Conservation (phyloP, 2,113 vertebrate genomes). For the Rana temporaria region DNA sequence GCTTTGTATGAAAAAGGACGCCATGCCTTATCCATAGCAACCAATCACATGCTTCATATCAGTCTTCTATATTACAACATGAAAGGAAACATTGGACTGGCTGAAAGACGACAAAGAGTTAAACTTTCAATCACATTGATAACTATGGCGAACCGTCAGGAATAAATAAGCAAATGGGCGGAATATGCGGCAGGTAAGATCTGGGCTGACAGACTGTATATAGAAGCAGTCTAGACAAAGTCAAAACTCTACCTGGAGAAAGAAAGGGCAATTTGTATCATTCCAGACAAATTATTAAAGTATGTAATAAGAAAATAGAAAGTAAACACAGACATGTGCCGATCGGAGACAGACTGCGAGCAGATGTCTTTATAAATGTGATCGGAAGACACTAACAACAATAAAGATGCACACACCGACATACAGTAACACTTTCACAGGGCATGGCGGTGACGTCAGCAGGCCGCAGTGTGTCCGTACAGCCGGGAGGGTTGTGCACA, state of each 20-base stretch:
- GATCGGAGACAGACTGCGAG: not conserved
- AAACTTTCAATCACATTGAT: too few relatives aligned
- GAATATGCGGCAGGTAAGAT: not conserved
- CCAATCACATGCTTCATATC: too few relatives aligned
- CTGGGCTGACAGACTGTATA: not conserved
- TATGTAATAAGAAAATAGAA: not conserved
- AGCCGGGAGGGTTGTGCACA: conserved; percentile 39
- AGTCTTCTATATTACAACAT: too few relatives aligned
- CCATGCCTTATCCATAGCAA: too few relatives aligned
- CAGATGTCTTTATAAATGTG: not conserved
- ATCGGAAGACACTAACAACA: too few relatives aligned
- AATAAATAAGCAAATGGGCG: too few relatives aligned
- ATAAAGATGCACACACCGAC: not conserved
- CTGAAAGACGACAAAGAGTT: too few relatives aligned
- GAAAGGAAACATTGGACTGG: too few relatives aligned
- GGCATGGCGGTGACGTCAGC: conserved; percentile 1
- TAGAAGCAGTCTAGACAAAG: not conserved
- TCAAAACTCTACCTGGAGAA: not conserved
- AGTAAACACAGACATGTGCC: not conserved
- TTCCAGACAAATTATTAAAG: not conserved
- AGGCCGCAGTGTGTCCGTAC: not conserved
- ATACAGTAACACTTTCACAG: not conserved
- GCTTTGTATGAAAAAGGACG: too few relatives aligned
- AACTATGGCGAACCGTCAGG: too few relatives aligned
- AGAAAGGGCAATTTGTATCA: not conserved